Conservation (phyloP, 2,888 invertebrate species). For the Tiliacea citrago region DNA sequence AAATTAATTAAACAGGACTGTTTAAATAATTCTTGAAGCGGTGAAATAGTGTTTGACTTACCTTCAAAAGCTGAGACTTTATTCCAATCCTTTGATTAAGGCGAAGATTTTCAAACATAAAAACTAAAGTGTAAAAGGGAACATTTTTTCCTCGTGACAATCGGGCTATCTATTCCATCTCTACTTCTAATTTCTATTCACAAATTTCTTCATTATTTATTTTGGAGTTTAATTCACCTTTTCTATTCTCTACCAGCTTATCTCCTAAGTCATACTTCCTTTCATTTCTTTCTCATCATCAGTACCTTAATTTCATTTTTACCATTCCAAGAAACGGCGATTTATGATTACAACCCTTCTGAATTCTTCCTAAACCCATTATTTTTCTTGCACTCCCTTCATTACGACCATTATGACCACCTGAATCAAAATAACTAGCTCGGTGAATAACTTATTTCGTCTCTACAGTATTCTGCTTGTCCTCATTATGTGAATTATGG, state of each 20-base stretch:
- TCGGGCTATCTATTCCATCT: too few species aligned
- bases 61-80: background rate
- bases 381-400: background rate
- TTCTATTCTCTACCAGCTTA: too few species aligned
- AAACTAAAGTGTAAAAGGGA: background rate
- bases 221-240: too few species aligned
- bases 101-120: background rate
- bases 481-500: conserved; percentile 89
- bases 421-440: background rate
- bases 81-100: background rate
- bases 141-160: too few species aligned
- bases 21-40: background rate
- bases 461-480: conserved; percentile 68
- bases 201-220: too few species aligned
- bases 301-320: background rate
- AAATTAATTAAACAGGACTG: background rate
- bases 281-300: too few species aligned
- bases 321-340: background rate
- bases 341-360: background rate
- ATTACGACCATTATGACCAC: background rate
- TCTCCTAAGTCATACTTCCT: too few species aligned
- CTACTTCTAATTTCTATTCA: too few species aligned
- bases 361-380: background rate
- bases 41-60: background rate
- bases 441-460: conserved; percentile 4